Evolutionary conservation across 2,797 vertebrate species (phyloP), one percentile per base, ranked within the genome.

Genomic region (Smutsia gigantea): DNA sequence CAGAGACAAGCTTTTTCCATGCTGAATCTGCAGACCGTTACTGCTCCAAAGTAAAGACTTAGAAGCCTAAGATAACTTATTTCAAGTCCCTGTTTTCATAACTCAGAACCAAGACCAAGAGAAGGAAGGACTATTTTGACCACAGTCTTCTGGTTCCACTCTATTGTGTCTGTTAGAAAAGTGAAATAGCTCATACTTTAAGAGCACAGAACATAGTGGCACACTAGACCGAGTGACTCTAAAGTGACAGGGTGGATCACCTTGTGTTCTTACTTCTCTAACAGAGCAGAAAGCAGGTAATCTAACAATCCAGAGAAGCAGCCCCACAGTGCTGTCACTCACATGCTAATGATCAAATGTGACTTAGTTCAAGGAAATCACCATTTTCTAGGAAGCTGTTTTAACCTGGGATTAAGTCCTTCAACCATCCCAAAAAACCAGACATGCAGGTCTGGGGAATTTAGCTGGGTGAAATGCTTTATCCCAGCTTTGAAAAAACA

Each of bases 221-320:
- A 82, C 39, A 27, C 63, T 8, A 2, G 14, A 57, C 1, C 23
- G 6, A 78, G 34, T 18, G n/a, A 51, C 13, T 7, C 8, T n/a
- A 51, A 29, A 25, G 18, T 0, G 3, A 55, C 0, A 0, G 11
- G 15, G 2, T 6, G 1, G 23, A 2, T 3, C 27, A 46, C 12
- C 27, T 85, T 1, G 23, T 15, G 15, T 69, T 55, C 68, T 72
- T 21, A 14, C 37, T 86, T 83, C 74, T 68, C 63, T 25, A 57
- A 42, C 2, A 42, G 51, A 87, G 15, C 46, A 83, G 59, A 55
- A 53, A 77, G 63, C 25, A 42, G n/a, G 75, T 86, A 2, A 18
- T 42, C 14, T 4, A 8, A 18, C 3, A 14, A 27, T 81, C 23
- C 51, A 34, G 25, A 53, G 74, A 87, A 74, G 64, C 37, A 94